These are phyloP conservation scores for Cassiopea xamachana DNA, from an alignment of 30 jellyfish, hydroid and myxozoan genomes.

Conservation along the genomic window DNA sequence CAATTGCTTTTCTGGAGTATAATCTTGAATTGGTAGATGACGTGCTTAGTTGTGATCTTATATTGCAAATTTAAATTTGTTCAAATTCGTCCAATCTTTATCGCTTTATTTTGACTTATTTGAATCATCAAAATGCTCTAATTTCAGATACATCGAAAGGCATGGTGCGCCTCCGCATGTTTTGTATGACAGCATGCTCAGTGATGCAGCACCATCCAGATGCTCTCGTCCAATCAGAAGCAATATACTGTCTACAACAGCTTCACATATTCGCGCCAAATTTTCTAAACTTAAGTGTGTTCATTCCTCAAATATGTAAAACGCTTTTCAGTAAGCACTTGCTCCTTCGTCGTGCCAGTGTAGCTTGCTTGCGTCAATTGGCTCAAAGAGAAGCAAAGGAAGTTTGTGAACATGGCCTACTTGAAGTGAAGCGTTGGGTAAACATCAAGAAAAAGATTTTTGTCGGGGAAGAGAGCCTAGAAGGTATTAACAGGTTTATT, in stretches of 20 bases:
- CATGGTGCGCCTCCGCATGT: conserved; percentile 86
- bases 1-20: too few species aligned
- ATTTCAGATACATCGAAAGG: conserved; percentile 82
- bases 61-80: too few species aligned
- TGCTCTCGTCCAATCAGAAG: conserved; percentile 98
- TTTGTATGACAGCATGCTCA: conserved; percentile 95
- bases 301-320: conserved; percentile 88
- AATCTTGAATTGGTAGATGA: too few species aligned
- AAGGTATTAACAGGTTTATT: conserved; percentile 50
- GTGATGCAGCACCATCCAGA: conserved; percentile 98
- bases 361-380: conserved; percentile 94
- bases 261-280: conserved; percentile 97
- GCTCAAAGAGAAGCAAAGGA: conserved; percentile 98
- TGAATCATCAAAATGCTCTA: background rate
- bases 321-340: conserved; percentile 89
- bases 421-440: conserved; percentile 73
- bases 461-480: conserved; percentile 88
- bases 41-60: too few species aligned
- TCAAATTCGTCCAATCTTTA: too few species aligned
- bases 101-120: too few species aligned
- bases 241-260: conserved; percentile 92
- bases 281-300: conserved; percentile 78
- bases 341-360: conserved; percentile 96
- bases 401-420: conserved; percentile 82
- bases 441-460: conserved; percentile 77